Conservation (phyloP, 2,888 invertebrate genomes). For the Linnaemya tessellans region DNA sequence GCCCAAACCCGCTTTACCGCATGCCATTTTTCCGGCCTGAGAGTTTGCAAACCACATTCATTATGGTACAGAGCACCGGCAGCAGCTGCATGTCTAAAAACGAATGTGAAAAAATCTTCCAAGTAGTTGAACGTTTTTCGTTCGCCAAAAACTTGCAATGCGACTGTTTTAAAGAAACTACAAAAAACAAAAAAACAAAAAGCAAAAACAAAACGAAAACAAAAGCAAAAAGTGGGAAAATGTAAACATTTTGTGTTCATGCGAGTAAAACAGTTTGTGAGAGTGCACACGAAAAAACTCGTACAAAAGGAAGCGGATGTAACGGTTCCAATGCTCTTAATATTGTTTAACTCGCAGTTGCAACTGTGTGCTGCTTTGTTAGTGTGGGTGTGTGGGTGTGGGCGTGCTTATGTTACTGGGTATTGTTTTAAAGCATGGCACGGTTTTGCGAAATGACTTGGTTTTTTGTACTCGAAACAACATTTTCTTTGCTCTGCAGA, state of each 20-base stretch:
- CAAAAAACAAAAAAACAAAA: neutral
- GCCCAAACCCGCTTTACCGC: neutral
- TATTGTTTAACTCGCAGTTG: slow-evolving; percentile 18
- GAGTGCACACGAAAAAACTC: slow-evolving; percentile 26
- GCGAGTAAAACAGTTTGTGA: slow-evolving; percentile 31
- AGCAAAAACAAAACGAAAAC: neutral
- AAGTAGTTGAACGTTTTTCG: slow-evolving; percentile 5
- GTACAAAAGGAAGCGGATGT: slow-evolving; percentile 62
- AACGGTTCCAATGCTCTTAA: slow-evolving; percentile 54
- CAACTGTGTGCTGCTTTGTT: neutral
- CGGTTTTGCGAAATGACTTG: slow-evolving; percentile 40
- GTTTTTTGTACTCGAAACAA: slow-evolving; percentile 22
- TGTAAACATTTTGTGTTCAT: slow-evolving; percentile 57
- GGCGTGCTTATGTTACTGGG: neutral
- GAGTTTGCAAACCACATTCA: slow-evolving; percentile 41
- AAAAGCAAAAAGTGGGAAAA: slow-evolving; percentile 35
- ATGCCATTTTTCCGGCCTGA: neutral
- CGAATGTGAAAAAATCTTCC: slow-evolving; percentile 7
- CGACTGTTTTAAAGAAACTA: slow-evolving; percentile 7
- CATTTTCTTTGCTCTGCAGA: neutral
- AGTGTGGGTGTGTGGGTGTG: neutral
- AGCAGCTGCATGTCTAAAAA: slow-evolving; percentile 22
- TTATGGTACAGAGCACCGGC: slow-evolving; percentile 25
- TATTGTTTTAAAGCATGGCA: slow-evolving; percentile 12
- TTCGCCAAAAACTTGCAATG: neutral